A percentile compares a stretch with the other conserved stretches of the same genome.
Evolutionary conservation across 2,888 invertebrate species (phyloP).

Genomic region (Ormyrus pomaceus): DNA sequence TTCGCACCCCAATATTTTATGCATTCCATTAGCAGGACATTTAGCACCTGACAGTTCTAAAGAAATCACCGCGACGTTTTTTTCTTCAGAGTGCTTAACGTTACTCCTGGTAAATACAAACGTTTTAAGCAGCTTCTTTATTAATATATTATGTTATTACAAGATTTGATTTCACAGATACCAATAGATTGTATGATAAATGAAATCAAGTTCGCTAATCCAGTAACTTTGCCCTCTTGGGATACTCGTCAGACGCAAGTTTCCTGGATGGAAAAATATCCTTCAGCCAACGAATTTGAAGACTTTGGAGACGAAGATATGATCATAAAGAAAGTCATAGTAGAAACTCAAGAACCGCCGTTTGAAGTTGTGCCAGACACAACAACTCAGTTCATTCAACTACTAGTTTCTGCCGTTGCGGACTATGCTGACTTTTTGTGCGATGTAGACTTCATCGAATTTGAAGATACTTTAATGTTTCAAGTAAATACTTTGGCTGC

Average conservation of each 20-base stretch:
- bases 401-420: constrained; percentile 77
- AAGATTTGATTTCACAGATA: constrained; percentile 55
- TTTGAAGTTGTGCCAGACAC: constrained; percentile 63
- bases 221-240: constrained; percentile 69
- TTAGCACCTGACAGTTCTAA: constrained; percentile 74
- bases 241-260: constrained; percentile 74
- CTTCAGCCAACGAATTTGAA: constrained; percentile 15
- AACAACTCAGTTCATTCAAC: constrained; percentile 71
- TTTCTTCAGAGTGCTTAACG: constrained; percentile 72
- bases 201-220: constrained; percentile 60
- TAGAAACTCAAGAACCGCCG: constrained; percentile 69
- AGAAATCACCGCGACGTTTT: constrained; percentile 77
- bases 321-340: constrained; percentile 64
- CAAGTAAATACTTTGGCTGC: constrained; percentile 68
- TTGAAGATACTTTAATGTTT: constrained; percentile 79
- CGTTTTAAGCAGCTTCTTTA: not conserved
- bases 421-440: constrained; percentile 78
- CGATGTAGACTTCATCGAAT: constrained; percentile 73
- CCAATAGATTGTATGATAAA: constrained; percentile 61
- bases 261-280: constrained; percentile 65
- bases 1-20: constrained; percentile 71
- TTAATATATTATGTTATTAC: not conserved
- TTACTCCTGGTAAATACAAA: constrained; percentile 66
- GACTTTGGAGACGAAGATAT: constrained; percentile 32
- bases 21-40: constrained; percentile 77